phyloP scores from a whole-genome alignment of 2,797 vertebrate genomes.

The Borostomias antarcticus region DNA sequence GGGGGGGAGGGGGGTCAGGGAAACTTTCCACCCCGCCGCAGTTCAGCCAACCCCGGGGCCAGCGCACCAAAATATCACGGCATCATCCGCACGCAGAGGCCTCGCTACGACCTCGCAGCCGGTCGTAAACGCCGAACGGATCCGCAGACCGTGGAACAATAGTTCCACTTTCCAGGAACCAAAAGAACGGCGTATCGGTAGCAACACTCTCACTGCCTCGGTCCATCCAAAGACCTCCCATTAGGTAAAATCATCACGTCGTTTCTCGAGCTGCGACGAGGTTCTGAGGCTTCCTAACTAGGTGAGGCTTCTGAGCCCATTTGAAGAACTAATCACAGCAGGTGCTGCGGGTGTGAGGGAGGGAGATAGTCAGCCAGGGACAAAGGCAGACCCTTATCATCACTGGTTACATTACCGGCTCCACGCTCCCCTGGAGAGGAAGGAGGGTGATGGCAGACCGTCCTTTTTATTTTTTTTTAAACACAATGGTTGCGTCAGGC shows the following conservation, averaged over 20 bases:
- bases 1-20: constrained; percentile 69
- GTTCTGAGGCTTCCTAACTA: constrained; percentile 2
- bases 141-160: no score
- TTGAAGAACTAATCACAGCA: background rate
- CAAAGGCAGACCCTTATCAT: background rate
- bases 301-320: background rate
- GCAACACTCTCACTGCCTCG: background rate
- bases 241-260: background rate
- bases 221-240: background rate
- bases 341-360: background rate
- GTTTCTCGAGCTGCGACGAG: background rate
- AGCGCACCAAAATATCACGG: no score
- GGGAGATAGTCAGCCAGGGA: background rate
- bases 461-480: background rate
- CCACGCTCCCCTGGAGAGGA: background rate
- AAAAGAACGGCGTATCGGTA: no score
- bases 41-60: constrained; percentile 52
- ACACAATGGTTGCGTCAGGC: background rate
- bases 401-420: constrained; percentile 1
- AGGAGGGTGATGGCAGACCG: background rate
- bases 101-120: no score
- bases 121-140: no score
- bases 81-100: no score
- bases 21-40: constrained; percentile 63
- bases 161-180: no score